Percentiles rank a stretch among this genome's conserved stretches.
Evolutionary conservation across 2,888 invertebrate genomes (phyloP).

Genomic region (Ophioninae sp.): DNA sequence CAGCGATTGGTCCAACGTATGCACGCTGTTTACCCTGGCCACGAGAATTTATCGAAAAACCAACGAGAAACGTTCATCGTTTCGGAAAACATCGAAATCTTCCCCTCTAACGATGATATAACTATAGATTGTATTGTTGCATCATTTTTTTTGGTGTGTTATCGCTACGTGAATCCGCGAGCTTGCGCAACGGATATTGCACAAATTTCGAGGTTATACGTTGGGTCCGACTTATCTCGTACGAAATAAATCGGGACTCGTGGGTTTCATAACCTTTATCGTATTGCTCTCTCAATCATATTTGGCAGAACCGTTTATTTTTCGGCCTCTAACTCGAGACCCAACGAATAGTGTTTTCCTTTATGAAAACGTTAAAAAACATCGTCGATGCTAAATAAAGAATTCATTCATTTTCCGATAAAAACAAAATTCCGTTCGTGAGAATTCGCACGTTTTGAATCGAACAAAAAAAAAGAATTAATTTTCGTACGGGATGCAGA

Average conservation of each 20-base stretch:
- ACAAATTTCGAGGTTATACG: constrained; percentile 27
- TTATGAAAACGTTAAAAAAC: background rate
- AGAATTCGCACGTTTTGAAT: background rate
- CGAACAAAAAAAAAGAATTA: background rate
- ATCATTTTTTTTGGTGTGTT: background rate
- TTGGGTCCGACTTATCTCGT: constrained; percentile 1
- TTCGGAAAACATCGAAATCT: background rate
- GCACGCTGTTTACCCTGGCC: background rate
- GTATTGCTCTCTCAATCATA: too few relatives aligned
- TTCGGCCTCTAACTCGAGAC: background rate
- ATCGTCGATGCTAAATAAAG: background rate
- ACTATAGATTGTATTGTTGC: background rate
- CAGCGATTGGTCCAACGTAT: background rate
- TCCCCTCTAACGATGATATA: background rate
- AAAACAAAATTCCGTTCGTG: background rate
- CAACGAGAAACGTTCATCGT: background rate
- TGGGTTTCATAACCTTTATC: background rate
- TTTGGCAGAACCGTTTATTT: background rate
- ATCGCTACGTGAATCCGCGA: background rate
- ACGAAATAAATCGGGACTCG: background rate
- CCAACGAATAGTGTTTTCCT: background rate
- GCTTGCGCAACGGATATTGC: constrained; percentile 27
- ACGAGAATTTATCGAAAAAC: background rate
- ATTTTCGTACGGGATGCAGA: background rate
- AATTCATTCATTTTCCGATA: too few relatives aligned